Base-by-base conservation (phyloP, 2,113 vertebrate species). In the Scatophagus argus region DNA sequence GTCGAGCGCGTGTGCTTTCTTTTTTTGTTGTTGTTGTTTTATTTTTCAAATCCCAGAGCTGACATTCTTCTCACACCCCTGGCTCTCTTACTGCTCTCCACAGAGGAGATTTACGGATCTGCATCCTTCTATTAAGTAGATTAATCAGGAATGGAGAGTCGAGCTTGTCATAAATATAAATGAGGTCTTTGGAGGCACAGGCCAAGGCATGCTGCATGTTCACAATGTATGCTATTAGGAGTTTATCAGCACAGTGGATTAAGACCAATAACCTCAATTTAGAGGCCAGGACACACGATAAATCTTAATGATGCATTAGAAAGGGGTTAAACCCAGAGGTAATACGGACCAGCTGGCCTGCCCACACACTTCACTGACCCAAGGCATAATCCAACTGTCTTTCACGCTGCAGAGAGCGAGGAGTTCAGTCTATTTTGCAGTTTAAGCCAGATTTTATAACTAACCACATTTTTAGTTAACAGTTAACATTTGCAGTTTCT, bases 161-260 rank as follows among this genome's bases (percentile, higher is more conserved):
- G 47, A 83, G 81, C 77, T 89, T 92, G 90, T 91, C 90, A 94
- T 91, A 93, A 94, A 94, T 93, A 93, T 92, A 89, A 92, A 91
- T 91, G 74, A 89, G 88, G 58, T 79, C 81, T 87, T 89, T 71
- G 81, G 68, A 86, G 85, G 79, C 58, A 54, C 49, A 70, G 49
- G 71, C 59, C n/a, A 27, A 85, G 68, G 67, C 80, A 78, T 69
- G 65, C 85, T 72, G 75, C 79, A 62, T 89, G 90, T 91, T 81
- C 77, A 74, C 55, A 67, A 59, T 77, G 83, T 75, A 54, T 52
- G 70, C 81, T 90, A 80, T 84, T 88, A 86, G 78, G 70, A 84
- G 87, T 91, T 91, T 88, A 92, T 92, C 79, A 86, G 77, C 6
- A 6, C 58, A 78, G 68, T 75, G 84, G 85, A 89, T 91, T 88